Evolutionary conservation across 2,797 vertebrate genomes (phyloP).

Genomic region (Spizella passerina): DNA sequence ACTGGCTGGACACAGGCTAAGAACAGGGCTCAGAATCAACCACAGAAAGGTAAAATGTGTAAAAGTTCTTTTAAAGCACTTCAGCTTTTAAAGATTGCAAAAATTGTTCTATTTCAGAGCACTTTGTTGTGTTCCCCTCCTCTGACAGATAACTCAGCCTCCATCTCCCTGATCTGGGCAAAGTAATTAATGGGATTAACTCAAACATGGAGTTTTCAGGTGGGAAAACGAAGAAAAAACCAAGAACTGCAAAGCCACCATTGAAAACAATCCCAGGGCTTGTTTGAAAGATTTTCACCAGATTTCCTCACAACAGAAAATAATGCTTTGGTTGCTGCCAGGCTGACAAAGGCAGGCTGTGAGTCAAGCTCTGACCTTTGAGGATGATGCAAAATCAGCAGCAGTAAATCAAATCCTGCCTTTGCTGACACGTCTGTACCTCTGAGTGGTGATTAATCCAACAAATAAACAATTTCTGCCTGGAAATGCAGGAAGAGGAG

Average conservation of each 20-base stretch:
- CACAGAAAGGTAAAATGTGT: background rate
- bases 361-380: slow-evolving; percentile 8
- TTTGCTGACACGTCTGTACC: slow-evolving; percentile 19
- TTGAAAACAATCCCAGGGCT: background rate
- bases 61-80: too few species aligned
- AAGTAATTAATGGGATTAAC: background rate
- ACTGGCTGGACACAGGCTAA: background rate
- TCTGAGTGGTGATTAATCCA: background rate
- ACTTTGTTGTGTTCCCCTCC: background rate
- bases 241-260: background rate
- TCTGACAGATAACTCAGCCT: background rate
- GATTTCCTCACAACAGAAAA: background rate
- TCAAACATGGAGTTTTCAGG: background rate
- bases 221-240: background rate
- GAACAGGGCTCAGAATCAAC: background rate
- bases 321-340: background rate
- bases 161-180: background rate
- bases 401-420: background rate
- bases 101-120: background rate
- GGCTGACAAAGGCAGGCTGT: background rate
- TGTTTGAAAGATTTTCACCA: background rate
- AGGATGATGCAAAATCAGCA: slow-evolving; percentile 38
- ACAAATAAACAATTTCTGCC: slow-evolving; percentile 8
- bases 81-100: background rate
- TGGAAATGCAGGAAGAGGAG: background rate